Evolutionary conservation across 2,113 vertebrate species (phyloP).

Genomic region (Paratilapia polleni): DNA sequence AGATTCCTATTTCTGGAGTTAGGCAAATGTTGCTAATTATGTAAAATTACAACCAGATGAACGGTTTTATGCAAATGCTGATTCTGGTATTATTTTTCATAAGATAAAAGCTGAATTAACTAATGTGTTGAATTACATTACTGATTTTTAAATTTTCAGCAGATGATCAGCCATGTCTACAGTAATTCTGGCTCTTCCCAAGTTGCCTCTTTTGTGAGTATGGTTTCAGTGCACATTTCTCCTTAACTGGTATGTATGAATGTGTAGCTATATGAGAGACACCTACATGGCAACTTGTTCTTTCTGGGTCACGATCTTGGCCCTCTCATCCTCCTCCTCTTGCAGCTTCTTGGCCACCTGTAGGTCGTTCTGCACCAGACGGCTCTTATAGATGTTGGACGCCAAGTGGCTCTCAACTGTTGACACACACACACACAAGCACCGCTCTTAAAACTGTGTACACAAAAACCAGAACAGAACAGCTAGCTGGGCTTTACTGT

Average conservation of each 20-base stretch:
- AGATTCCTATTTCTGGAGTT: background rate
- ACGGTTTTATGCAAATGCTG: background rate
- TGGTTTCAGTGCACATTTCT: background rate
- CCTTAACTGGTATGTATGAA: background rate
- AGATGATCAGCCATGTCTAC: background rate
- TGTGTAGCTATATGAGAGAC: background rate
- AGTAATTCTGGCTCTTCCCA: background rate
- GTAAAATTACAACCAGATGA: background rate
- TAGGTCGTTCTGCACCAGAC: slow-evolving; percentile 92
- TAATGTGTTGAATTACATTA: background rate
- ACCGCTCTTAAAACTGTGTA: slow-evolving; percentile 11
- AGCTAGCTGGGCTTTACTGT: background rate
- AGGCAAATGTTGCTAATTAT: background rate
- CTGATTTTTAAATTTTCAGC: background rate
- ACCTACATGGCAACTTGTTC: slow-evolving; percentile 88
- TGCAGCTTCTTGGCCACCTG: slow-evolving; percentile 94
- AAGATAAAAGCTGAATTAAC: background rate
- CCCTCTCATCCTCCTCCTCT: slow-evolving; percentile 91
- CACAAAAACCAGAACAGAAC: background rate
- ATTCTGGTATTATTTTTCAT: background rate
- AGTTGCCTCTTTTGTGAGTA: no score
- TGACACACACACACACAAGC: slow-evolving; percentile 47
- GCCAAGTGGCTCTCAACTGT: slow-evolving; percentile 97
- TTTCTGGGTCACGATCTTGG: slow-evolving; percentile 85
- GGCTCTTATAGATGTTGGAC: slow-evolving; percentile 93